These are phyloP conservation scores for Hydropsyche tenuis DNA, from an alignment of 1,140 invertebrate species.

Conservation along the genomic window DNA sequence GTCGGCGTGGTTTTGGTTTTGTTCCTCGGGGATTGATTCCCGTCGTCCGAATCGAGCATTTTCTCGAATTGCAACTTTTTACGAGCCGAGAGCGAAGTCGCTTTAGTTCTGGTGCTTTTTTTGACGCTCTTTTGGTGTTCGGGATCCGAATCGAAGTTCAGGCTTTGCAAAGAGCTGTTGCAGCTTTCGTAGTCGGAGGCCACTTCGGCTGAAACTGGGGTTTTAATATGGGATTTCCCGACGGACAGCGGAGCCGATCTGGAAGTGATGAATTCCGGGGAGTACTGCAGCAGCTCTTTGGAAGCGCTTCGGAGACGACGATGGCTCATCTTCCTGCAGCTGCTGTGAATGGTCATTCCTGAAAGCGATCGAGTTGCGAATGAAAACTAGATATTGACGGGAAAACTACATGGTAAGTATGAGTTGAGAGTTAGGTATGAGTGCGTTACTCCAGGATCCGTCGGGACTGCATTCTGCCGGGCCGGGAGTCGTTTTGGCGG, in stretches of 20 bases:
- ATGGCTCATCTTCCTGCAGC: constrained; percentile 9
- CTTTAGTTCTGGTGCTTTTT: constrained; percentile 58
- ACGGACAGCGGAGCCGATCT: constrained; percentile 51
- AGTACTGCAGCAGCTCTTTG: constrained; percentile 58
- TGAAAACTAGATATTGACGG: too few relatives aligned
- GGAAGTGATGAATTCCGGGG: constrained; percentile 59
- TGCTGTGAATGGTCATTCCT: constrained; percentile 31
- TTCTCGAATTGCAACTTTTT: constrained; percentile 19
- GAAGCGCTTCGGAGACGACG: constrained; percentile 1
- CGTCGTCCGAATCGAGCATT: not conserved
- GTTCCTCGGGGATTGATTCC: constrained; percentile 16
- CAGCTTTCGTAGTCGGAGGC: constrained; percentile 58
- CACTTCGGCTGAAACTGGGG: not conserved
- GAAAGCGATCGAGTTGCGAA: not conserved
- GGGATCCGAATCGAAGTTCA: constrained; percentile 60
- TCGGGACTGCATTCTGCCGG: too few relatives aligned
- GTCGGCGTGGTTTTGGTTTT: constrained; percentile 55
- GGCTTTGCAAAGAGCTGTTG: constrained; percentile 61
- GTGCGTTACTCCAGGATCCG: too few relatives aligned
- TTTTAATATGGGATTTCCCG: not conserved
- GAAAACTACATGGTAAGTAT: too few relatives aligned
- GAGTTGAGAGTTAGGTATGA: too few relatives aligned
- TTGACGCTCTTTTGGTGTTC: constrained; percentile 55
- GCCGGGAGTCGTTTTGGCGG: too few relatives aligned
- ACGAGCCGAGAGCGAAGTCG: constrained; percentile 23